Evolutionary conservation across 2,113 vertebrate species (phyloP).

Genomic region (Mohoua ochrocephala): DNA sequence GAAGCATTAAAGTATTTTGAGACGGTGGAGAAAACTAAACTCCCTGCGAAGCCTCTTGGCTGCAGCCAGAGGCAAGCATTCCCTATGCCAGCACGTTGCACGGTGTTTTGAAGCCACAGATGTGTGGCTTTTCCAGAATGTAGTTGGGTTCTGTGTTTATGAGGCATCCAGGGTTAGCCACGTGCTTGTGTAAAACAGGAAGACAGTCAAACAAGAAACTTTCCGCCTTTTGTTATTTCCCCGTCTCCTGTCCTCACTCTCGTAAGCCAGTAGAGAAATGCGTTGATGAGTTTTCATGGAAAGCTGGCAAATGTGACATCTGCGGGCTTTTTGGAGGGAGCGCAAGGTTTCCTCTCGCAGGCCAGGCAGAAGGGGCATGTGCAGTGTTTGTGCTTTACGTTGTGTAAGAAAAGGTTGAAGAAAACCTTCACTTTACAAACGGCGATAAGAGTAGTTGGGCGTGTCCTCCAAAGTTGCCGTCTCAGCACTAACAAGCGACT

Average conservation of each 20-base stretch:
- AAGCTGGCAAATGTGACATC: not conserved
- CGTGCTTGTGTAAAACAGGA: not conserved
- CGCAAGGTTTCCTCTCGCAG: rapidly evolving
- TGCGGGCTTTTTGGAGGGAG: not conserved
- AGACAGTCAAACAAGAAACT: not conserved
- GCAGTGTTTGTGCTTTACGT: rapidly evolving
- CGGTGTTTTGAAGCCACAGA: not conserved
- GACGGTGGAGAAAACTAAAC: not conserved
- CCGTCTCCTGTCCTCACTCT: not conserved
- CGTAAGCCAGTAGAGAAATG: not conserved
- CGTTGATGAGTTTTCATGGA: not conserved
- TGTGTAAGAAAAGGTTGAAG: not conserved
- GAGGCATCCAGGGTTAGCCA: not conserved
- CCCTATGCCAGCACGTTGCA: rapidly evolving
- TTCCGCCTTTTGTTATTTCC: not conserved
- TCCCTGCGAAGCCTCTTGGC: not conserved
- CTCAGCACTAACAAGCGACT: not conserved
- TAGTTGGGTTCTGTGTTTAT: not conserved
- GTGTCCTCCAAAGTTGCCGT: rapidly evolving
- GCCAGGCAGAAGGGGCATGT: not conserved
- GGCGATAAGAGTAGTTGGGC: rapidly evolving
- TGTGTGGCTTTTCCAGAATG: not conserved
- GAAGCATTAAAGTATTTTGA: not conserved
- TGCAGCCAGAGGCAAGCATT: not conserved
- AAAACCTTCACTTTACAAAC: rapidly evolving